Percentiles rank a stretch among this genome's conserved stretches.
Evolutionary conservation across 2,888 invertebrate genomes (phyloP).

Genomic region (Acronicta leporina): DNA sequence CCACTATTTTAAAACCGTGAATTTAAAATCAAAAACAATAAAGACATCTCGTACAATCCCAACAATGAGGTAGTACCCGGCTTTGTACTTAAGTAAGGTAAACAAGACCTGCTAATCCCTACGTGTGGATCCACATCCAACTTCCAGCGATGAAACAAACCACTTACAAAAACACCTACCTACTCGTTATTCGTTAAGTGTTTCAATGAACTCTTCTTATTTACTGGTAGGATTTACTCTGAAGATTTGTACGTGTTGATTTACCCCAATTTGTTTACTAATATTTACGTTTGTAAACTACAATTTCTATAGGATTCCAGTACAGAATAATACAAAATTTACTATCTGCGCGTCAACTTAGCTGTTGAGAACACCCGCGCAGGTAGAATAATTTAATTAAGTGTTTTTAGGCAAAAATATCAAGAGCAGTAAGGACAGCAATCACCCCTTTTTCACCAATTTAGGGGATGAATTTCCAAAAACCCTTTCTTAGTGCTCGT

Average conservation of each 20-base stretch:
- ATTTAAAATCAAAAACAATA: constrained; percentile 23
- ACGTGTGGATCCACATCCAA: constrained; percentile 28
- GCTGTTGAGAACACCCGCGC: no score
- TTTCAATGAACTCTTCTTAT: constrained; percentile 4
- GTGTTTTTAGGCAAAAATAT: no score
- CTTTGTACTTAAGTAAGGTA: constrained; percentile 53
- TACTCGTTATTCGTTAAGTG: constrained; percentile 13
- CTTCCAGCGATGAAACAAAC: constrained; percentile 19
- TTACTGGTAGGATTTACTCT: constrained; percentile 30
- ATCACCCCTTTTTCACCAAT: no score
- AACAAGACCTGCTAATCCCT: constrained; percentile 64
- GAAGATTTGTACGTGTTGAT: constrained; percentile 24
- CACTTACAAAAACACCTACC: constrained; percentile 35
- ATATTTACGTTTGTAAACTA: constrained; percentile 16
- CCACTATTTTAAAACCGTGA: background rate
- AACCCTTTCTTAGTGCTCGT: no score
- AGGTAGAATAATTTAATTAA: no score
- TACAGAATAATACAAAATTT: background rate
- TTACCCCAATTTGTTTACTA: constrained; percentile 34
- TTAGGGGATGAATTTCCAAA: no score
- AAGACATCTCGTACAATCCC: constrained; percentile 12
- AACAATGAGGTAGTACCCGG: constrained; percentile 49
- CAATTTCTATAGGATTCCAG: constrained; percentile 15
- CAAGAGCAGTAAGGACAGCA: no score
- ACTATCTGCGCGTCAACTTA: background rate